Base-by-base conservation (phyloP, 1,140 invertebrate genomes). In the Contarinia nasturtii region DNA sequence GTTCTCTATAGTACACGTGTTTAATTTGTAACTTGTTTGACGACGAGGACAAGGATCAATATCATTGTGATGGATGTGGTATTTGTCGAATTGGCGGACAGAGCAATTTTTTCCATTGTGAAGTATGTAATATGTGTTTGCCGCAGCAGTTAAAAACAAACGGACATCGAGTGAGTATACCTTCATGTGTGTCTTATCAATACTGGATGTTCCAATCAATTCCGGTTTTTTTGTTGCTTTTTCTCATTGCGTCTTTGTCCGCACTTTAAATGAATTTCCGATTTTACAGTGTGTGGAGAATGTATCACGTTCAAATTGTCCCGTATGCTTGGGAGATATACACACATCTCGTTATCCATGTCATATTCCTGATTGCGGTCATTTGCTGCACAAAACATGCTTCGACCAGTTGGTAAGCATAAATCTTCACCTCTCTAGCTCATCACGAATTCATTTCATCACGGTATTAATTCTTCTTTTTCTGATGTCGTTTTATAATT, bases 21-120 rank as follows among this genome's bases (percentile, higher is more conserved):
- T 65, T 78, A 5, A 77, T 86, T 47, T 92, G 87, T 64, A 84
- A 85, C 63, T 66, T 92, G n/a, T 90, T 85, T 61, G 86, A 90
- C 58, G 84, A 90, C 58, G 79, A 83, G 48, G 84, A 89, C 53
- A 88, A 86, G 59, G 73, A 79, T 55, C 86, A 90, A 63, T 92
- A 86, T 65, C 87, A 92, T 57, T 92, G 87, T 55, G 75, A 82
- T 49, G 80, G 78, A 2, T 92, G 87, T 67, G 86, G 86, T 1
- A 83, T 92, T 50, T 92, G 87, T 56, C 75, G 87, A 40, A 77
- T 90, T 50, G 87, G 86, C 2, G 86, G 86, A 1, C 67, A 79
- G 18, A 82, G 88, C 49, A 76, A 81, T 52, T 91, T 84, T 66
- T 90, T 88, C 61, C 87, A 91, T 62, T 91, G 87, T 61, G 72